phyloP scores from a whole-genome alignment of 1,140 invertebrate species.

The Steinernema khuongi region DNA sequence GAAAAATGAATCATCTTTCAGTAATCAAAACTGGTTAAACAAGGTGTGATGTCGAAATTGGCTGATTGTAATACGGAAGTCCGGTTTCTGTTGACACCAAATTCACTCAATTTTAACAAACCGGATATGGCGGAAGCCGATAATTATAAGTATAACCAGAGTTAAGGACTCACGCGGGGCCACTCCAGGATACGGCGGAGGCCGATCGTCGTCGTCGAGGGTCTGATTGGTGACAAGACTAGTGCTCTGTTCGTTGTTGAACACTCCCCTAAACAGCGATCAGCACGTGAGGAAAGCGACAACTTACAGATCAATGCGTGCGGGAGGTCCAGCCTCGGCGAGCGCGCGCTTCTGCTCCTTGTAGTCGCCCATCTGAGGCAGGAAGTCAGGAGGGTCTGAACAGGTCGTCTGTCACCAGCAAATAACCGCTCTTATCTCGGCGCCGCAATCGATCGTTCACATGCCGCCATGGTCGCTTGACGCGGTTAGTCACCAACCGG shows the following conservation, averaged over 20 bases:
- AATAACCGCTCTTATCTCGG: not conserved
- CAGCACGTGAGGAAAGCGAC: not conserved
- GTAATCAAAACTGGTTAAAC: no score
- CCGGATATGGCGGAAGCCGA: no score
- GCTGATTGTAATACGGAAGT: no score
- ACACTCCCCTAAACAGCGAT: constrained; percentile 9
- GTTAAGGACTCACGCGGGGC: not conserved
- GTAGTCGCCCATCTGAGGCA: not conserved
- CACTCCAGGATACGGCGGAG: not conserved
- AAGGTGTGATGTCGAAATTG: no score
- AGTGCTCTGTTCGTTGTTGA: constrained; percentile 4
- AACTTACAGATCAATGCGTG: not conserved
- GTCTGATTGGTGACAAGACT: not conserved
- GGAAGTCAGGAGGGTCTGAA: not conserved
- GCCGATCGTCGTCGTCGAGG: not conserved
- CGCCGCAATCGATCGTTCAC: not conserved
- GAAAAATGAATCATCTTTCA: no score
- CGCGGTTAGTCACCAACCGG: not conserved
- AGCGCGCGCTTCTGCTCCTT: not conserved
- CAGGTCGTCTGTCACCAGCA: not conserved
- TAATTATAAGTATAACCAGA: no score
- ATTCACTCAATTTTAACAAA: no score
- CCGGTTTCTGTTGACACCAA: no score
- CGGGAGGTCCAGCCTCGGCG: not conserved
- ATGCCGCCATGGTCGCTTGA: not conserved